Conservation (phyloP, 2,113 vertebrate species). For the Phalacrocorax pelagicus region DNA sequence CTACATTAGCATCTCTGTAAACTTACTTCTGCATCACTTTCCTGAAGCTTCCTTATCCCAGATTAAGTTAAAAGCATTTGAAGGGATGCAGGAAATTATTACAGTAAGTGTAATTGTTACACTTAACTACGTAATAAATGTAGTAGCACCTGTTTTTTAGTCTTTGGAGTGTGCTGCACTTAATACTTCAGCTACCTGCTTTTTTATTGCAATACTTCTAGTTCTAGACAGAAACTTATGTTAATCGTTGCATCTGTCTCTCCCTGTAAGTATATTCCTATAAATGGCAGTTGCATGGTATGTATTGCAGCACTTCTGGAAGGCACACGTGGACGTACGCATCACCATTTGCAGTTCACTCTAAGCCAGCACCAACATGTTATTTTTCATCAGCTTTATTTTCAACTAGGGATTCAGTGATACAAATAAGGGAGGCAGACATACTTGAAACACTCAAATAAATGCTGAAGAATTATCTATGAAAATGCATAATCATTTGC, state of each 20-base stretch:
- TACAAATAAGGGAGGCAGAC: not conserved
- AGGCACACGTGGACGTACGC: not conserved
- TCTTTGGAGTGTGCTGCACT: not conserved
- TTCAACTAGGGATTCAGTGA: not conserved
- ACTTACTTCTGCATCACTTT: not conserved
- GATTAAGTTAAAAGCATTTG: not conserved
- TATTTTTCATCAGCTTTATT: not conserved
- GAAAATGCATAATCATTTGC: not conserved
- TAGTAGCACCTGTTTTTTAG: not conserved
- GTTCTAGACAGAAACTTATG: not conserved
- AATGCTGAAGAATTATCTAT: not conserved
- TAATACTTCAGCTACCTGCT: not conserved
- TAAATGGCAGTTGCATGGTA: not conserved
- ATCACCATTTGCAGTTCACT: not conserved
- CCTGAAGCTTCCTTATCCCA: not conserved
- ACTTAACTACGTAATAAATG: not conserved
- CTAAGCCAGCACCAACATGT: not conserved
- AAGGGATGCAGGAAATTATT: not conserved
- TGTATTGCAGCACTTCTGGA: not conserved
- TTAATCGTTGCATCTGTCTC: not conserved
- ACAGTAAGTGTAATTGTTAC: not conserved
- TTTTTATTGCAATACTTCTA: not conserved
- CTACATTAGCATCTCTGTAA: not conserved
- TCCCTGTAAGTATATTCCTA: accelerated
- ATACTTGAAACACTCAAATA: not conserved